Base-by-base conservation (phyloP, 2,113 vertebrate genomes). In the Silurus meridionalis region DNA sequence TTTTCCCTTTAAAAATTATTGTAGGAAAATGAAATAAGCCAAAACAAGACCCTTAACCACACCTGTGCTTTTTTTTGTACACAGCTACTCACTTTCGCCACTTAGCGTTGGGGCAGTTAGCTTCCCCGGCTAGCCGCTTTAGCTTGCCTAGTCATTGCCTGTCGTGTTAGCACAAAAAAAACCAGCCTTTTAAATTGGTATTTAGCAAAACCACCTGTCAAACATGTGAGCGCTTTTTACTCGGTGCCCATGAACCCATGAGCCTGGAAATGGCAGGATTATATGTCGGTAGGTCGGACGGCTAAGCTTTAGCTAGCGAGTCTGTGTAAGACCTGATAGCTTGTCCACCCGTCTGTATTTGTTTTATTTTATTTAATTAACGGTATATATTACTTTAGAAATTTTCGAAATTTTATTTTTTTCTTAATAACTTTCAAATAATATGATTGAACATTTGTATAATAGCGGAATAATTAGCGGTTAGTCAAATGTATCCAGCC, bases 91-190 rank as follows among this genome's bases (percentile, higher is more conserved):
- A 53, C 28, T 37, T 83, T 58, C 10, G 25, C 52, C 17, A 71
- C 50, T 82, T 19, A 23, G n/a, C 66, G 25, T 13, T 72, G 25
- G 37, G 21, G 50, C 50, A 84, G 52, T 63, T 84, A 75, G 69
- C 69, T 46, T 79, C 0, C 17, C 75, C 28, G 8, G 25, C 19
- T 79, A 79, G 61, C 52, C 17, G 15, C 57, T 61, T 46, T 80
- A 48, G 57, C 78, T 61, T 48, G 61, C 63, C 25, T 58, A 21
- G 63, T 85, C 84, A 80, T 67, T 28, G 61, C 72, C 19, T 15
- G 50, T 66, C 28, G 81, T 14, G 37, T 37, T 37, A 37, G 37
- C 37, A 37, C 37, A 37, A 37, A 37, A 37, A 37, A 37, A 37
- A 2, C 6, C 7, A 80, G 17, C 78, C 9, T 60, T 60, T 58